Base-by-base conservation (phyloP, 2,113 vertebrate genomes). In the Gavia stellata region DNA sequence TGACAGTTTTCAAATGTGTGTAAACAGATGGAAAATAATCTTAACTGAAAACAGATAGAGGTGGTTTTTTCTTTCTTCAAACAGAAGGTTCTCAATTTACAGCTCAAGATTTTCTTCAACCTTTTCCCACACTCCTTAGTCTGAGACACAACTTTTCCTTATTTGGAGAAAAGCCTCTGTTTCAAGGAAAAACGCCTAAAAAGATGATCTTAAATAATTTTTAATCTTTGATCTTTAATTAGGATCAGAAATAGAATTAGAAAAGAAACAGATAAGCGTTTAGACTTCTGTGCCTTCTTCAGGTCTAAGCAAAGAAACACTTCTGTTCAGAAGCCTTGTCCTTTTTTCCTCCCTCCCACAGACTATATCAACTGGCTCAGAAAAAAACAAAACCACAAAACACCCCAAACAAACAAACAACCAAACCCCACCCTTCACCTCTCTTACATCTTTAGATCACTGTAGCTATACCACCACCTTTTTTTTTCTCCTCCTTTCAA, bases 11-110 rank as follows among this genome's bases (percentile, higher is more conserved):
- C 8, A 8, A 93, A 92, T 4, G 3, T 47, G 18, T 52, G 17
- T 14, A 77, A 87, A 66, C 19, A 45, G 12, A 53, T 28, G 26
- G 16, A 78, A 75, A 95, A 83, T 6, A 73, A 92, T 36, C 34
- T 63, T 29, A 67, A 65, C 26, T 5, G 4, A 86, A 29, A 93
- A 77, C 1, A 31, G 20, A 63, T 2, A 56, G 38, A 47, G 13
- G 4, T 3, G 4, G 0, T 4, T 26, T 8, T 2, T 21, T 21
- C 15, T 14, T 44, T 12, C 14, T 67, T 83, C 34, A 52, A 50
- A 40, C 7, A 86, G 33, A 89, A 81, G 13, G 13, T 50, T 86
- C 24, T 83, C 45, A 80, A 77, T 81, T 81, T 70, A 73, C 6
- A 90, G 28, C 4, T 92, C 36, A 58, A 77, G 19, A 49, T 78